phyloP scores from a whole-genome alignment of 2,888 invertebrate genomes.

The Leptopilina myrica region DNA sequence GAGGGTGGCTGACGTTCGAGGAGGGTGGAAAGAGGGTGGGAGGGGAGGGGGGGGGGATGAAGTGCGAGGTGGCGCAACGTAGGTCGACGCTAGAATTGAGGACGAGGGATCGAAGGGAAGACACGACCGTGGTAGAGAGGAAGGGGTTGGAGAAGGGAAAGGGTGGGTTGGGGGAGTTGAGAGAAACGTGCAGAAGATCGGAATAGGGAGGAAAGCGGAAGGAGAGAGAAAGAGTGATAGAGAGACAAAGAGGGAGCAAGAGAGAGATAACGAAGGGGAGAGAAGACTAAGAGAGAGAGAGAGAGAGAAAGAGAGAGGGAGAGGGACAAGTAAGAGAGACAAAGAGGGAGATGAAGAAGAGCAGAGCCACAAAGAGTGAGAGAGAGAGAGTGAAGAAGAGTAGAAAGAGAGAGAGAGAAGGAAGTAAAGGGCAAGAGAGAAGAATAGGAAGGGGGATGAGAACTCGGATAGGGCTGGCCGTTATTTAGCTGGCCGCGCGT shows the following conservation, averaged over 20 bases:
- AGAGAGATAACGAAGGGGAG: conserved; percentile 36
- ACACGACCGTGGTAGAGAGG: not conserved
- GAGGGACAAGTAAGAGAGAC: conserved; percentile 45
- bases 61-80: conserved; percentile 32
- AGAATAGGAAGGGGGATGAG: conserved; percentile 61
- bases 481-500: conserved; percentile 61
- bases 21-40: not conserved
- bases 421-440: conserved; percentile 45
- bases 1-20: conserved; percentile 4
- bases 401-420: conserved; percentile 46
- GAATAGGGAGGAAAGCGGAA: conserved; percentile 46
- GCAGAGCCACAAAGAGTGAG: conserved; percentile 40
- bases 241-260: conserved; percentile 27
- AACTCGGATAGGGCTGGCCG: conserved; percentile 57
- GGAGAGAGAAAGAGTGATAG: conserved; percentile 41
- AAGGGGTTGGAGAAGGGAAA: conserved; percentile 26
- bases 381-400: conserved; percentile 27
- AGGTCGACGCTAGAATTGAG: conserved; percentile 26
- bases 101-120: not conserved
- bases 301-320: conserved; percentile 42
- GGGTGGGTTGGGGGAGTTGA: conserved; percentile 35
- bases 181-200: conserved; percentile 47
- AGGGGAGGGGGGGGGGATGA: conserved; percentile 22
- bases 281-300: conserved; percentile 40
- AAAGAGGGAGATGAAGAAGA: conserved; percentile 32